phyloP scores from a whole-genome alignment of 2,888 invertebrate species.

The Drosophila flavopinicola region DNA sequence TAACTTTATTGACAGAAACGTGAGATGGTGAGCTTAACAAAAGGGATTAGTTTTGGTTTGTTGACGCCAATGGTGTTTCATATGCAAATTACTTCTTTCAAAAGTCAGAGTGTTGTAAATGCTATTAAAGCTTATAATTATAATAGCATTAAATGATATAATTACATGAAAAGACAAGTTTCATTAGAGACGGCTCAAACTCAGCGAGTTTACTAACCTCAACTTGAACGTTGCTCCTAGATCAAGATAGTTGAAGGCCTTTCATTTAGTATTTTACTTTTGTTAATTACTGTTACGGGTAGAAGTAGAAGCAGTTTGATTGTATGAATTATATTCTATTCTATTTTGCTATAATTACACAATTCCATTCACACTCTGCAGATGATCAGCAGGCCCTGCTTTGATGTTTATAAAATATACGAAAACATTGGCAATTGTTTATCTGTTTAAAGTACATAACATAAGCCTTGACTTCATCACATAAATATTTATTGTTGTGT shows the following conservation, averaged over 20 bases:
- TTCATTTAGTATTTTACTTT: background rate
- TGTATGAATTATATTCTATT: background rate
- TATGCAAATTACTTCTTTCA: slow-evolving; percentile 36
- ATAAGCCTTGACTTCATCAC: slow-evolving; percentile 39
- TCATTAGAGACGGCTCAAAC: slow-evolving; percentile 26
- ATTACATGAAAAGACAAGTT: slow-evolving; percentile 44
- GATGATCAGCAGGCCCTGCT: slow-evolving; percentile 1
- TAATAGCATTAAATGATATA: slow-evolving; percentile 51
- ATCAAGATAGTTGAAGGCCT: slow-evolving; percentile 21
- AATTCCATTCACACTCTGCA: slow-evolving; percentile 8
- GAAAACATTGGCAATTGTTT: slow-evolving; percentile 34
- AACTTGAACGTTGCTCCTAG: background rate
- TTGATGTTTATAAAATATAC: slow-evolving; percentile 7
- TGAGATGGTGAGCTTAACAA: slow-evolving; percentile 6
- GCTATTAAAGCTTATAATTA: slow-evolving; percentile 43
- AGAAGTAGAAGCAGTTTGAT: background rate
- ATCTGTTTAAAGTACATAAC: slow-evolving; percentile 19
- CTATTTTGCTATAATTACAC: slow-evolving; percentile 1
- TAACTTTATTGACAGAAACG: slow-evolving; percentile 18
- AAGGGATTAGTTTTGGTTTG: slow-evolving; percentile 20
- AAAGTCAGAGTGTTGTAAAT: slow-evolving; percentile 21
- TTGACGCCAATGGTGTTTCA: slow-evolving; percentile 23
- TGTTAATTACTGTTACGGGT: slow-evolving; percentile 7
- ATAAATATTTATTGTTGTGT: slow-evolving; percentile 42
- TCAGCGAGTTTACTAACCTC: slow-evolving; percentile 20